Conservation (phyloP, 2,888 invertebrate species). For the Copidosoma aretas region DNA sequence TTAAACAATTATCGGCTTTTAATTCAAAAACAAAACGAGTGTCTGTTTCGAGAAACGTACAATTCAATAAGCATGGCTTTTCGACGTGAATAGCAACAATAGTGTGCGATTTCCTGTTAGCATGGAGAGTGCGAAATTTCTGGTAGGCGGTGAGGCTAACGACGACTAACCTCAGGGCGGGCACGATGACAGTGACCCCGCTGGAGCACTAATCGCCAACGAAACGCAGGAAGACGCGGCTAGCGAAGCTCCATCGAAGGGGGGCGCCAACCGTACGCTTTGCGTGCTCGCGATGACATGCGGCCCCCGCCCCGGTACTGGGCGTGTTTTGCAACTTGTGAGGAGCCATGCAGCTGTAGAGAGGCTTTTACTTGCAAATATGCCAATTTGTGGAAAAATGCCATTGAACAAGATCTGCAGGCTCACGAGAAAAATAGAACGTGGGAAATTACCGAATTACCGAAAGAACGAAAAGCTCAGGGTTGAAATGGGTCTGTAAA, state of each 20-base stretch:
- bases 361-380: not conserved
- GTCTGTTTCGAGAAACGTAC: not conserved
- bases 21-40: not conserved
- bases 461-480: not conserved
- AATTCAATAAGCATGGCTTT: not conserved
- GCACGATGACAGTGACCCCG: not conserved
- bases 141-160: no score
- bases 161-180: not conserved
- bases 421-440: not conserved
- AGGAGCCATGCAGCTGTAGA: not conserved
- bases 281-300: not conserved
- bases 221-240: not conserved
- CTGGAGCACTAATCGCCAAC: not conserved
- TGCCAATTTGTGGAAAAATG: not conserved
- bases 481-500: conserved; percentile 46
- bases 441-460: not conserved
- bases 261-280: not conserved
- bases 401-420: not conserved
- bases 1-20: conserved; percentile 42
- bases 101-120: no score
- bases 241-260: not conserved
- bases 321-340: no score
- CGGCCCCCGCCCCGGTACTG: not conserved
- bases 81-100: no score
- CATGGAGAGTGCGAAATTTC: not conserved